A percentile compares a stretch with the other conserved stretches of the same genome.
Evolutionary conservation across 2,888 invertebrate species (phyloP).

Genomic region (Norana najaformis): DNA sequence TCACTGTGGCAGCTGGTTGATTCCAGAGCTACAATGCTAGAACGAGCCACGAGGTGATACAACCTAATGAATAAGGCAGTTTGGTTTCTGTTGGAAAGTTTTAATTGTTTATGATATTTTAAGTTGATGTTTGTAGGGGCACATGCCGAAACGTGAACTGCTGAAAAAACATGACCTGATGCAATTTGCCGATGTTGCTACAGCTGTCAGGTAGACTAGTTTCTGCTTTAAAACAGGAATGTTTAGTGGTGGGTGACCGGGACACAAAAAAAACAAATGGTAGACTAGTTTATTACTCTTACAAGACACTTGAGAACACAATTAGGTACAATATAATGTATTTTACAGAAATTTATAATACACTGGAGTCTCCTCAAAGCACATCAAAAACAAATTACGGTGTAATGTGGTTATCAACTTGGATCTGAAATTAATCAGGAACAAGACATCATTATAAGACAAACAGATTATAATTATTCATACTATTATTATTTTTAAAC

Average conservation of each 20-base stretch:
- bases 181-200: constrained; percentile 86
- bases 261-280: neutral
- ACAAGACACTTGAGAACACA: neutral
- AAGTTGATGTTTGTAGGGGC: constrained; percentile 69
- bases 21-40: neutral
- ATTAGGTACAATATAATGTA: no score
- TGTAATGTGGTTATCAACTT: no score
- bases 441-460: no score
- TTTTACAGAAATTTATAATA: no score
- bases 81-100: no score
- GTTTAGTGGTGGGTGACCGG: no score
- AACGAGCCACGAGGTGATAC: no score
- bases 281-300: neutral
- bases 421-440: no score
- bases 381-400: no score
- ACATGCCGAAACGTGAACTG: constrained; percentile 81
- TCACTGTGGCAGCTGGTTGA: neutral
- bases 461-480: neutral
- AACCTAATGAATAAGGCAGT: no score
- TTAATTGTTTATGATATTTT: neutral
- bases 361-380: no score
- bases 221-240: neutral
- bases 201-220: constrained; percentile 73
- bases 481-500: constrained; percentile 3
- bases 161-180: constrained; percentile 85